phyloP scores from a whole-genome alignment of 2,113 vertebrate genomes.

The Dasyurus viverrinus region DNA sequence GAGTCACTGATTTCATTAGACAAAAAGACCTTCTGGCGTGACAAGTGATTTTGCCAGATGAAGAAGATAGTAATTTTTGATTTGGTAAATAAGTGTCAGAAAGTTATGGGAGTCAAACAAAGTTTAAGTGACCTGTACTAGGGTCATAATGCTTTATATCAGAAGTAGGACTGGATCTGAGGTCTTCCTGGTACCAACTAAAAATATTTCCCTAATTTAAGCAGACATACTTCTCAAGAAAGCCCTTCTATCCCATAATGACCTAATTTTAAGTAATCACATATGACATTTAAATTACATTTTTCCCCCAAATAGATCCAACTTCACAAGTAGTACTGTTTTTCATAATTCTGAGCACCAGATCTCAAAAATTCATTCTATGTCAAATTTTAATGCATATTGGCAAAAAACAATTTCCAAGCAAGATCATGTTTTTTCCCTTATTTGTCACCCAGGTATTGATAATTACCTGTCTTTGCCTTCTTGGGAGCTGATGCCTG shows the following conservation, averaged over 20 bases:
- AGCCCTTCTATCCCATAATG: neutral
- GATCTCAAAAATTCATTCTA: neutral
- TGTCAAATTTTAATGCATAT: neutral
- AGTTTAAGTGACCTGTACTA: neutral
- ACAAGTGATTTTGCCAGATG: neutral
- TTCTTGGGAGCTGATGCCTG: conserved; percentile 87
- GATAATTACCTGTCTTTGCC: conserved; percentile 88
- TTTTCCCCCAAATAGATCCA: neutral
- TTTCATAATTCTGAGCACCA: conserved; percentile 11
- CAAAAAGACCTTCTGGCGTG: neutral
- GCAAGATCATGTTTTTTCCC: neutral
- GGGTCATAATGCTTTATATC: neutral
- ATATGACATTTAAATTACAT: conserved; percentile 40
- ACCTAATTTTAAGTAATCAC: neutral
- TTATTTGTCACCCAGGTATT: neutral
- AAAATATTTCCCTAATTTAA: neutral
- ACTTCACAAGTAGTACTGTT: neutral
- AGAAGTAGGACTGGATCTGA: neutral
- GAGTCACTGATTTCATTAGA: neutral
- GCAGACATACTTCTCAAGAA: neutral
- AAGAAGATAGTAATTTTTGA: neutral
- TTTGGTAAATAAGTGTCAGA: neutral
- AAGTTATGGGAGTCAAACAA: neutral
- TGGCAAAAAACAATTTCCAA: neutral
- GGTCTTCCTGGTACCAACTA: neutral